These are phyloP conservation scores for Panorpa germanica DNA, from an alignment of 2,888 invertebrate species.

Conservation along the genomic window DNA sequence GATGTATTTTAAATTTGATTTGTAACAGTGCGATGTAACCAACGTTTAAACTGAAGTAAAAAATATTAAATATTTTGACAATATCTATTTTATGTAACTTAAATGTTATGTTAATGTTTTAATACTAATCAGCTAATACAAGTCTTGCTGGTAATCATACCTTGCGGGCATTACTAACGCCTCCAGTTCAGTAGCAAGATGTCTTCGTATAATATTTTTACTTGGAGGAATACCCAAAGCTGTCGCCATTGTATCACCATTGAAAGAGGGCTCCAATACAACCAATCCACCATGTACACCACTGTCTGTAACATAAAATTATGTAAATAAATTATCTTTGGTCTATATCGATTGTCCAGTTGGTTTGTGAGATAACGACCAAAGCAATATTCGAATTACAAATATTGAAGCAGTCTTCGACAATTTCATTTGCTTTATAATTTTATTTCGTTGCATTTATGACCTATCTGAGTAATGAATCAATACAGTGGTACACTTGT, in stretches of 20 bases:
- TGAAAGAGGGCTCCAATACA: constrained; percentile 84
- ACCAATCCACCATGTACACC: constrained; percentile 91
- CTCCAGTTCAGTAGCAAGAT: constrained; percentile 80
- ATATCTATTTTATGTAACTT: background rate
- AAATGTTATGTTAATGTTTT: constrained; percentile 1
- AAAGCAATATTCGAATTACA: too few relatives aligned
- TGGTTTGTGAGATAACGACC: too few relatives aligned
- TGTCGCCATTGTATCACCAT: constrained; percentile 86
- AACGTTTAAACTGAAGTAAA: too few relatives aligned
- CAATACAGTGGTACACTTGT: too few relatives aligned
- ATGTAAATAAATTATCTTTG: constrained; percentile 4
- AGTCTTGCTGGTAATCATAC: constrained; percentile 26
- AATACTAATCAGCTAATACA: constrained; percentile 1
- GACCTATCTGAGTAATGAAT: too few relatives aligned
- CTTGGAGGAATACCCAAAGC: constrained; percentile 82
- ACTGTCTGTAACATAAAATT: constrained; percentile 42
- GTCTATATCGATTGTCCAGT: too few relatives aligned
- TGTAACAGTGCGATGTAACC: background rate
- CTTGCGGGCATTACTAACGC: constrained; percentile 82
- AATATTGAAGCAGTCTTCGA: background rate
- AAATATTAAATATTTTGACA: too few relatives aligned
- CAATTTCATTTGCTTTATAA: too few relatives aligned
- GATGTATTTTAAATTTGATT: constrained; percentile 1
- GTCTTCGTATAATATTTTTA: constrained; percentile 82
- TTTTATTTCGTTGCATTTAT: too few relatives aligned